Conservation (phyloP, 2,113 vertebrate genomes). For the Perccottus glenii region DNA sequence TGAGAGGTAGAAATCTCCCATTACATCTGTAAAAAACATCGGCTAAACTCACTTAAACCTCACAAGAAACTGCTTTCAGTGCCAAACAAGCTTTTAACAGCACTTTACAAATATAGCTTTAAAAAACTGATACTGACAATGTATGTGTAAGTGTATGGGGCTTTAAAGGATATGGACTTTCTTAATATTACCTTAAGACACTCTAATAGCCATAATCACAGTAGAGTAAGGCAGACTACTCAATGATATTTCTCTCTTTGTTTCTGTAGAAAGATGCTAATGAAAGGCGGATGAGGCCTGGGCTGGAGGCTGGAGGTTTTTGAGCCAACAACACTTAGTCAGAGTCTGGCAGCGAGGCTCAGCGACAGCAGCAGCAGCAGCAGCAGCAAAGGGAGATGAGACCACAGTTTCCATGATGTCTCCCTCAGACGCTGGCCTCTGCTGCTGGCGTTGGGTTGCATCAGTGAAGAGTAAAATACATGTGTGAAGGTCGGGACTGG, state of each 20-base stretch:
- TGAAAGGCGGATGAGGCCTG: constrained; percentile 31
- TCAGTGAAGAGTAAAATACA: background rate
- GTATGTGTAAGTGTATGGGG: no score
- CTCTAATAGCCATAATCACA: no score
- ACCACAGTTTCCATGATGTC: constrained; percentile 75
- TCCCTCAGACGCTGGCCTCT: constrained; percentile 62
- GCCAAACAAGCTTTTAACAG: no score
- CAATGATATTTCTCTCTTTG: background rate
- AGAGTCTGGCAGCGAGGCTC: constrained; percentile 67
- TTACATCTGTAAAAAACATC: no score
- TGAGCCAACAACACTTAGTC: constrained; percentile 74
- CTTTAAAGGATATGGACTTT: no score
- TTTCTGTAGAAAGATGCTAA: constrained; percentile 42
- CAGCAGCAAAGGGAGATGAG: constrained; percentile 49
- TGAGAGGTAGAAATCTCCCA: no score
- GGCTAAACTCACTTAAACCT: no score
- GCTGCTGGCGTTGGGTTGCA: constrained; percentile 62
- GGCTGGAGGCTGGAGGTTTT: constrained; percentile 35
- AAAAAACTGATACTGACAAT: no score
- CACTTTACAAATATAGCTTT: no score
- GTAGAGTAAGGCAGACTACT: background rate
- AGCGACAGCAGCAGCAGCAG: constrained; percentile 46
- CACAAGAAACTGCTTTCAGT: no score
- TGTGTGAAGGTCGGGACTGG: background rate
- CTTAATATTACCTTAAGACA: no score